Evolutionary conservation across 2,888 invertebrate species (phyloP).

Genomic region (Macropis europaea): DNA sequence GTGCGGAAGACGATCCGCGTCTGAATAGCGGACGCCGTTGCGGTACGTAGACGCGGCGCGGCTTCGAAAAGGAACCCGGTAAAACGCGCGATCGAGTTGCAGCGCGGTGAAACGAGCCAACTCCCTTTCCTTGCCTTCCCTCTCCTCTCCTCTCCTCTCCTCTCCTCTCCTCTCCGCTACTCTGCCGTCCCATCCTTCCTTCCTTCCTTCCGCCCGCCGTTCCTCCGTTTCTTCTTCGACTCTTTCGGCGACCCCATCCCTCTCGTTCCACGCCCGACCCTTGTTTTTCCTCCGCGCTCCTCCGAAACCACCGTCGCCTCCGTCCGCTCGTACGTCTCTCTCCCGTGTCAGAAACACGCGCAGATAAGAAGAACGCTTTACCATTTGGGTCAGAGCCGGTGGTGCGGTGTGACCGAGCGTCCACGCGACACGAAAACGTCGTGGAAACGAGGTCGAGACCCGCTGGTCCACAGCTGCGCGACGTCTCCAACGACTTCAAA

Average conservation of each 20-base stretch:
- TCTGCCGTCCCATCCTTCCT: background rate
- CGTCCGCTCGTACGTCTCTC: conserved; percentile 30
- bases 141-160: background rate
- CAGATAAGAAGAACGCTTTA: conserved; percentile 52
- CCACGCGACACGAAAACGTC: conserved; percentile 51
- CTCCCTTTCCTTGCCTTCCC: background rate
- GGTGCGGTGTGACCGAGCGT: too few species aligned
- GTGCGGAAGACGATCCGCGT: conserved; percentile 56
- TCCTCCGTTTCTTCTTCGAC: background rate
- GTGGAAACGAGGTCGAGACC: conserved; percentile 53
- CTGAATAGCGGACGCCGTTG: conserved; percentile 51
- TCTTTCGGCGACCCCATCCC: background rate
- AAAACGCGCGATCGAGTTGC: conserved; percentile 56
- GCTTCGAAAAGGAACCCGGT: conserved; percentile 34
- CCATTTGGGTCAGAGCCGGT: conserved; percentile 55
- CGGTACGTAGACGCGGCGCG: conserved; percentile 31
- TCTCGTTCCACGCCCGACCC: background rate
- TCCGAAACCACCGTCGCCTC: background rate
- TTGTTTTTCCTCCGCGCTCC: conserved; percentile 15
- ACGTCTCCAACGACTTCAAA: too few species aligned
- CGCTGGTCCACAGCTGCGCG: conserved; percentile 4
- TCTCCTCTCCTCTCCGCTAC: background rate
- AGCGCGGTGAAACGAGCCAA: conserved; percentile 42
- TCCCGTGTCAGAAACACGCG: conserved; percentile 33
- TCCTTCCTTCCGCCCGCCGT: background rate